Conservation (phyloP, 2,888 invertebrate genomes). For the Tiliacea aurago region DNA sequence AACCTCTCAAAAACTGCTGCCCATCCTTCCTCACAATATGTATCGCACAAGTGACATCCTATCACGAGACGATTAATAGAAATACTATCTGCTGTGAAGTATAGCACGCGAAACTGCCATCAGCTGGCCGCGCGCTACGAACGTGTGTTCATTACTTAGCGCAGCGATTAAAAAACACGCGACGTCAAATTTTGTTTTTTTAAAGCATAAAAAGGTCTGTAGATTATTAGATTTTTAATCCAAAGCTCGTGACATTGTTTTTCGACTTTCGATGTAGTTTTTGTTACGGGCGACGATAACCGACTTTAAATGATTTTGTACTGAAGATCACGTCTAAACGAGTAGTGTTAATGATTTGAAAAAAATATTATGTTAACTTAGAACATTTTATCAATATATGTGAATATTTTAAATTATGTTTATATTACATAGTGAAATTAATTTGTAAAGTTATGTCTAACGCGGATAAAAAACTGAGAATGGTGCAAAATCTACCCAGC, state of each 20-base stretch:
- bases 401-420: too few species aligned
- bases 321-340: too few species aligned
- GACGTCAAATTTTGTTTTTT: constrained; percentile 49
- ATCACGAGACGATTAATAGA: constrained; percentile 74
- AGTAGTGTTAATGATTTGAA: too few species aligned
- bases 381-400: too few species aligned
- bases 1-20: neutral
- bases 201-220: constrained; percentile 22
- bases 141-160: constrained; percentile 61
- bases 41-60: constrained; percentile 67
- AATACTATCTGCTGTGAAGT: constrained; percentile 75
- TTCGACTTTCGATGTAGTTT: neutral
- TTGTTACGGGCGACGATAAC: too few species aligned
- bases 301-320: too few species aligned
- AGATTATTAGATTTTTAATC: constrained; percentile 20
- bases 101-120: constrained; percentile 74
- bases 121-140: constrained; percentile 52
- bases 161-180: constrained; percentile 55
- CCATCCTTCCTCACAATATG: constrained; percentile 5
- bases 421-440: too few species aligned
- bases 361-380: too few species aligned
- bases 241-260: neutral
- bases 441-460: too few species aligned
- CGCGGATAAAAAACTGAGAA: too few species aligned
- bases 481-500: too few species aligned